Percentiles rank a stretch among this genome's conserved stretches.
These are phyloP conservation scores for Falco punctatus DNA, from an alignment of 2,113 vertebrate genomes.

Conservation along the genomic window DNA sequence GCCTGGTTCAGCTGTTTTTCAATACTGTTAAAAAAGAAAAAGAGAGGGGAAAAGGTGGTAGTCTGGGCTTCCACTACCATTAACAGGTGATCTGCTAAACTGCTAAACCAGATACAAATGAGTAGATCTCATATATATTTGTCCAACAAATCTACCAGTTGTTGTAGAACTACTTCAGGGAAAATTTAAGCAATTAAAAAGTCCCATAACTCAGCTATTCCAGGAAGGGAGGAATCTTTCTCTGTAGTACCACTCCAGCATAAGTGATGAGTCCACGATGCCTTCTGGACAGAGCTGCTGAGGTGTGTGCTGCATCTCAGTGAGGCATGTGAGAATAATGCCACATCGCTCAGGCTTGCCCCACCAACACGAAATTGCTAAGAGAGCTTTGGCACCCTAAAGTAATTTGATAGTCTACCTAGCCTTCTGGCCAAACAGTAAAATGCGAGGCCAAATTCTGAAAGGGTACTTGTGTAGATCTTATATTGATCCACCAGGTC, in stretches of 20 bases:
- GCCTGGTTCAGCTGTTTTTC: background rate
- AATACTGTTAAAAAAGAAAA: background rate
- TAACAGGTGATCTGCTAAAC: background rate
- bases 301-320: background rate
- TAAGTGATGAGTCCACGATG: background rate
- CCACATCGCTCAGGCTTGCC: background rate
- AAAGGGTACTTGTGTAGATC: background rate
- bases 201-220: background rate
- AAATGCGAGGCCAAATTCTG: background rate
- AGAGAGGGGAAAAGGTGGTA: fast-evolving
- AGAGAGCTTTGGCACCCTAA: background rate
- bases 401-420: background rate
- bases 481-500: background rate
- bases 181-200: background rate
- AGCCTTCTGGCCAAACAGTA: background rate
- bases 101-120: background rate
- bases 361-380: background rate
- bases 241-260: background rate
- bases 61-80: fast-evolving
- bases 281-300: background rate
- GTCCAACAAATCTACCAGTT: background rate
- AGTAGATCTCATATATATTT: background rate
- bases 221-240: background rate
- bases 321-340: background rate
- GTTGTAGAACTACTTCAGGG: background rate